Percentiles rank a stretch among this genome's conserved stretches.
phyloP scores from a whole-genome alignment of 2,888 invertebrate species.

The Thecocarcelia acutangulata region DNA sequence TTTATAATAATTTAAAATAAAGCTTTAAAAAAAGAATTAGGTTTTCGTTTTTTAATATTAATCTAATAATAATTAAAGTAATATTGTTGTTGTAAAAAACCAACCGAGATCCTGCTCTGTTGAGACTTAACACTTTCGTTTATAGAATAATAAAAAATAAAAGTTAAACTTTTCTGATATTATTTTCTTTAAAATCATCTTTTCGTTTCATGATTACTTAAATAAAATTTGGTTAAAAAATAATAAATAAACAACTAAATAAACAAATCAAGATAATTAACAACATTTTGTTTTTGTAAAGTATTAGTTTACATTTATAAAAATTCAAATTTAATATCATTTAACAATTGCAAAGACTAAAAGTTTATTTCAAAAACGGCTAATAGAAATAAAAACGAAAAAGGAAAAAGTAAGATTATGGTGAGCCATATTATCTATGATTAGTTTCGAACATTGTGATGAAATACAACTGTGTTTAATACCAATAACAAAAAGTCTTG shows the following conservation, averaged over 20 bases:
- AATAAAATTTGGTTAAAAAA: slow-evolving; percentile 30
- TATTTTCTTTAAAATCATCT: slow-evolving; percentile 42
- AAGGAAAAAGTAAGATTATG: slow-evolving; percentile 39
- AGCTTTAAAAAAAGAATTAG: slow-evolving; percentile 66
- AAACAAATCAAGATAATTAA: slow-evolving; percentile 30
- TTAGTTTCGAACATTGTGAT: slow-evolving; percentile 51
- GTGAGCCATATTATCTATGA: slow-evolving; percentile 27
- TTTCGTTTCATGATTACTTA: slow-evolving; percentile 50
- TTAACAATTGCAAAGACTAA: slow-evolving; percentile 46
- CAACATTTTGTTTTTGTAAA: slow-evolving; percentile 37
- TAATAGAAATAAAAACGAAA: slow-evolving; percentile 19
- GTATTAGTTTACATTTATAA: slow-evolving; percentile 48
- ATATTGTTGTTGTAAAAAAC: slow-evolving; percentile 74
- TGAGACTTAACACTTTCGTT: slow-evolving; percentile 72
- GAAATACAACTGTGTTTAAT: slow-evolving; percentile 8
- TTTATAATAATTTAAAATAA: slow-evolving; percentile 65
- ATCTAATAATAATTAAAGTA: slow-evolving; percentile 71
- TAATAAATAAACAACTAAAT: slow-evolving; percentile 8
- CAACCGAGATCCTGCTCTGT: slow-evolving; percentile 80
- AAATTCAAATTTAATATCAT: slow-evolving; percentile 43
- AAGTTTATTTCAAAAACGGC: slow-evolving; percentile 27
- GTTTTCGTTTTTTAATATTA: slow-evolving; percentile 67
- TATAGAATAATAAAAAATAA: slow-evolving; percentile 63
- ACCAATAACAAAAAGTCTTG: slow-evolving; percentile 20
- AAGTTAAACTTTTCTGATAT: slow-evolving; percentile 35